Base-by-base conservation (phyloP, 2,888 invertebrate genomes). In the Drosophila meridiana region DNA sequence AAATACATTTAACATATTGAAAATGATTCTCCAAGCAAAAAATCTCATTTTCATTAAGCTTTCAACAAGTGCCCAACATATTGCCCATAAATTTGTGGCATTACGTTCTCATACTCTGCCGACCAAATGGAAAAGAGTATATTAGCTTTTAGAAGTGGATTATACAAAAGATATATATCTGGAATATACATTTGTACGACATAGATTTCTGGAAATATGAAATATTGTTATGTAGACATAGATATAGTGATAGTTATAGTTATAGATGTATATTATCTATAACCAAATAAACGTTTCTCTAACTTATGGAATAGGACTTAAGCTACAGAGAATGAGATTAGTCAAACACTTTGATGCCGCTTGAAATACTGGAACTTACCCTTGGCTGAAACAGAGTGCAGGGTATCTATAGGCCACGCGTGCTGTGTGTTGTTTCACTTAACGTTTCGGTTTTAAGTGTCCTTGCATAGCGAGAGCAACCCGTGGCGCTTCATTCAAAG, bases 401-500 rank as follows among this genome's bases (percentile, higher is more conserved):
- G 59, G 48, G 48, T 50, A 42, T 60, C 14, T 32, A 2, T 14
- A 2, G 8, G 26, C 50, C 50, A 14, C 0, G 4, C 3, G 11
- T 30, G 6, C 7, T 7, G n/a, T 28, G 20, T 50, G 7, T 3
- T 4, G 8, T 26, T 32, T 40, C 28, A 13, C 59, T 30, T 38
- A 30, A 6, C 40, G 28, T n/a, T 40, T 11, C n/a, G 26, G 32
- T 48, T 34, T 68, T 45, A 53, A 53, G 26, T 59, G 57, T 65
- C 67, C 64, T 64, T 69, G 67, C 78, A 68, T 63, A 76, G 62
- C 68, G 63, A 60, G 45, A 67, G 50, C 65, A 58, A 74, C 89
- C 89, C 71, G 89, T 66, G 63, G 87, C 45, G 78, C 62, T 72
- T 58, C 63, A 76, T 62, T 80, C 69, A 62, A 60, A 64, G 83